A percentile compares a stretch with the other conserved stretches of the same genome.
Conservation (phyloP, 1,140 invertebrate species). For the Bombus confusus region DNA sequence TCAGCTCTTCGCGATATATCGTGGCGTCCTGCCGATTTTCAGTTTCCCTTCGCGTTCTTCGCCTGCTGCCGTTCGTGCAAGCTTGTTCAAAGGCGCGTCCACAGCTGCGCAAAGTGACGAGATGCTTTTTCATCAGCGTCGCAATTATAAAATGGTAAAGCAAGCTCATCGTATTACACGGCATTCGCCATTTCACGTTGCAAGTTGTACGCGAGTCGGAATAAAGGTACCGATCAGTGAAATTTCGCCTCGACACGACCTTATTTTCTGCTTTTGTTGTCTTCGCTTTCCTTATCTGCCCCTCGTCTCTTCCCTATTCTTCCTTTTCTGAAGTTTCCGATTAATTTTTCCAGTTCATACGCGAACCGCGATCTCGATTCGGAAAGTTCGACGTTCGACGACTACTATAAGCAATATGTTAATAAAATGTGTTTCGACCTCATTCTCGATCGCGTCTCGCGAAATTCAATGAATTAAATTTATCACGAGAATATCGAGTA, state of each 20-base stretch:
- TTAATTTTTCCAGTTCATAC: conserved; percentile 5
- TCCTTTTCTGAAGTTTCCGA: not conserved
- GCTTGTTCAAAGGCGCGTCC: not conserved
- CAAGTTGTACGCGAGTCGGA: conserved; percentile 25
- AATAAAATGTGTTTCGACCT: not conserved
- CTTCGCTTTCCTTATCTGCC: not conserved
- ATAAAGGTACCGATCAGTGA: conserved; percentile 46
- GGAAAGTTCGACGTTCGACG: not conserved
- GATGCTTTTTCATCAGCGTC: conserved; percentile 41
- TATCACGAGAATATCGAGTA: no score
- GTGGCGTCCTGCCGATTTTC: conserved; percentile 21
- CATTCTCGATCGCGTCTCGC: no score
- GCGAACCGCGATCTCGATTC: not conserved
- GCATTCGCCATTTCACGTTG: conserved; percentile 15
- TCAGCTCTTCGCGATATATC: conserved; percentile 20
- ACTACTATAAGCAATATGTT: not conserved
- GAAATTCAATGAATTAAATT: no score
- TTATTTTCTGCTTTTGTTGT: conserved; percentile 9
- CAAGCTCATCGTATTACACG: conserved; percentile 35
- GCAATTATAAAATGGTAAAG: conserved; percentile 59
- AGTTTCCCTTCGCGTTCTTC: conserved; percentile 13
- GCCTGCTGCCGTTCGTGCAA: not conserved
- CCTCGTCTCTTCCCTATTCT: not conserved
- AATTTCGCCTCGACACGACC: conserved; percentile 43
- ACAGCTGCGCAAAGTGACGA: conserved; percentile 23